Conservation (phyloP, 2,888 invertebrate species). For the Synanthedon formicaeformis region DNA sequence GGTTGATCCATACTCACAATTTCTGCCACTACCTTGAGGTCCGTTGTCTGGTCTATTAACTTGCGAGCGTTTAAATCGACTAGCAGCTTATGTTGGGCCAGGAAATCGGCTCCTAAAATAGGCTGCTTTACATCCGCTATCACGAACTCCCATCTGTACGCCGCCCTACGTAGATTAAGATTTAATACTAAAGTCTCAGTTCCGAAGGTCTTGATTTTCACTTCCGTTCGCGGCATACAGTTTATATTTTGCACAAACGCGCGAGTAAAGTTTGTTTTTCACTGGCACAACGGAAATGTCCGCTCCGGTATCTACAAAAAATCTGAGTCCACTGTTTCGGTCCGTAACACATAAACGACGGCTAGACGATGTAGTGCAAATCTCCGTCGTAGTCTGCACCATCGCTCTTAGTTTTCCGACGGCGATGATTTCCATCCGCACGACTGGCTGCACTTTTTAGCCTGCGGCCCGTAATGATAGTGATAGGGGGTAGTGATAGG, state of each 20-base stretch:
- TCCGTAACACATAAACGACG: slow-evolving; percentile 9
- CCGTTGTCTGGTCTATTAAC: background rate
- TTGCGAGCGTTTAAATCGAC: slow-evolving; percentile 4
- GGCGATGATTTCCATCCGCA: slow-evolving; percentile 6
- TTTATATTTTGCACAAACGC: slow-evolving; percentile 1
- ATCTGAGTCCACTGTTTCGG: slow-evolving; percentile 1
- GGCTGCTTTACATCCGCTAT: too few relatives aligned
- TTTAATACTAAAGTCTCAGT: background rate
- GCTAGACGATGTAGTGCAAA: background rate
- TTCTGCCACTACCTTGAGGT: background rate
- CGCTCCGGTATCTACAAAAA: slow-evolving; percentile 10
- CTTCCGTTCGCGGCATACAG: slow-evolving; percentile 9
- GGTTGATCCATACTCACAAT: too few relatives aligned
- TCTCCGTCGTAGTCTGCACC: slow-evolving; percentile 5
- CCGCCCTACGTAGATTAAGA: too few relatives aligned
- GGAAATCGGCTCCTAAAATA: too few relatives aligned
- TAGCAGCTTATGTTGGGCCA: too few relatives aligned
- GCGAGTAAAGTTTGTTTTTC: background rate
- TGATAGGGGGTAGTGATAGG: slow-evolving; percentile 5
- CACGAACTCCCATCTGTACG: too few relatives aligned
- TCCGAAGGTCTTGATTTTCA: slow-evolving; percentile 9
- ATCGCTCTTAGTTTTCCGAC: slow-evolving; percentile 2
- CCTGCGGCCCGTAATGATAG: slow-evolving; percentile 3
- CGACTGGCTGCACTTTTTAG: slow-evolving; percentile 6
- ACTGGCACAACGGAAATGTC: slow-evolving; percentile 9